These are phyloP conservation scores for Rhynchomys soricoides DNA, from an alignment of 2,113 vertebrate species.

Conservation along the genomic window DNA sequence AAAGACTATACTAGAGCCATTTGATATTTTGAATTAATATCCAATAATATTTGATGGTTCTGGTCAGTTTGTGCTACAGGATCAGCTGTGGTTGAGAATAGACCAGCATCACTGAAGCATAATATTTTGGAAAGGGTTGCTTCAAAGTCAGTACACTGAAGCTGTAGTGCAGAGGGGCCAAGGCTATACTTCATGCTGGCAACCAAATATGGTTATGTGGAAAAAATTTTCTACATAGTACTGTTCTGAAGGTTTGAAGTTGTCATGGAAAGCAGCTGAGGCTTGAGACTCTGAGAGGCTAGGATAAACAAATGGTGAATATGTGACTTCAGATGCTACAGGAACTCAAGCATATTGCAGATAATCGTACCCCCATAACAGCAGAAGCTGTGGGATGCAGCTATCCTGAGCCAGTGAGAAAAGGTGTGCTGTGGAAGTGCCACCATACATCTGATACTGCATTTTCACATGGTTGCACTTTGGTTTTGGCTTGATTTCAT, in stretches of 20 bases:
- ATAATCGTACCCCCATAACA: neutral
- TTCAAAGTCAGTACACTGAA: neutral
- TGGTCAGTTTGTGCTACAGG: neutral
- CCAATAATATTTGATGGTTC: neutral
- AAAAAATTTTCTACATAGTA: neutral
- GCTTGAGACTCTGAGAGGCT: neutral
- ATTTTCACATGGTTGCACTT: neutral
- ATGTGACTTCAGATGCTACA: neutral
- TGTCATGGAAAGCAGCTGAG: neutral
- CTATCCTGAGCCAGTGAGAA: too few relatives aligned
- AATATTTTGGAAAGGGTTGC: neutral
- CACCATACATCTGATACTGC: neutral
- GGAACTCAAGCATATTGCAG: neutral
- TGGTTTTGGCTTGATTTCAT: neutral
- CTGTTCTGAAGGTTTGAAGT: neutral
- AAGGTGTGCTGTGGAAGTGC: neutral
- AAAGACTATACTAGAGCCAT: neutral
- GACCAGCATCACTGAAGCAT: neutral
- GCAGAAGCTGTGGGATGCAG: neutral
- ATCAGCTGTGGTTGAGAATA: neutral
- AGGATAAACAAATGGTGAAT: neutral
- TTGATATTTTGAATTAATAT: neutral
- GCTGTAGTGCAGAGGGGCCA: neutral
- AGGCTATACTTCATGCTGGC: neutral
- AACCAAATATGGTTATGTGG: neutral